Conservation (phyloP, 1,140 invertebrate species). For the Xylocopa sonorina region DNA sequence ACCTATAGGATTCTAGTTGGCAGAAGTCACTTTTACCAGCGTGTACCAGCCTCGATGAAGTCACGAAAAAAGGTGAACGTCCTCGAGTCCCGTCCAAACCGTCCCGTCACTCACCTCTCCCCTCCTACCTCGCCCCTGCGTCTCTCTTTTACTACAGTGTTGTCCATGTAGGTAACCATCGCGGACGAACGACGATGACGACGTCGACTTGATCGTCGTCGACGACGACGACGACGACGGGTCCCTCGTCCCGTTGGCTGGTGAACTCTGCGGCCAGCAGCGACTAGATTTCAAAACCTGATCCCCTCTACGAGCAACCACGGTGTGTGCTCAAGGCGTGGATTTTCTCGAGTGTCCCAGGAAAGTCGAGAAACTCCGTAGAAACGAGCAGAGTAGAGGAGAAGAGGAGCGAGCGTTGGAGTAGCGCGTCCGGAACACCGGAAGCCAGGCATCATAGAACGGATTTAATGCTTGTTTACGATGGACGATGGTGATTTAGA, state of each 20-base stretch:
- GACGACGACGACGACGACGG: slow-evolving; percentile 32
- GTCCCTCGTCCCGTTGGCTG: slow-evolving; percentile 30
- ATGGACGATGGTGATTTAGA: background rate
- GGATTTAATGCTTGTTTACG: background rate
- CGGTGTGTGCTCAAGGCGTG: too few relatives aligned
- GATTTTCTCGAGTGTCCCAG: slow-evolving; percentile 15
- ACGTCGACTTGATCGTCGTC: slow-evolving; percentile 11
- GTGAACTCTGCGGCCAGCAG: slow-evolving; percentile 42
- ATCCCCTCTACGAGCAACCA: slow-evolving; percentile 45
- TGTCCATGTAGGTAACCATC: background rate
- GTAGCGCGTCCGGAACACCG: background rate
- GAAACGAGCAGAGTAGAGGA: background rate
- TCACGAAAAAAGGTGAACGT: slow-evolving; percentile 82
- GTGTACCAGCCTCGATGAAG: slow-evolving; percentile 69
- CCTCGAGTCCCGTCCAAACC: slow-evolving; percentile 75
- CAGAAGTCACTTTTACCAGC: slow-evolving; percentile 60
- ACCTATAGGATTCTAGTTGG: slow-evolving; percentile 51
- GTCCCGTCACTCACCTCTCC: slow-evolving; percentile 69
- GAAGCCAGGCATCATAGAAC: background rate
- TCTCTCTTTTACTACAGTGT: background rate
- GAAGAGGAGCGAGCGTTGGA: background rate
- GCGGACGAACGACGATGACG: background rate
- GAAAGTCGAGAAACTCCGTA: slow-evolving; percentile 60
- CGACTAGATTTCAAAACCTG: slow-evolving; percentile 68
- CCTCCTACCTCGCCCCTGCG: background rate